A percentile compares a stretch with the other conserved stretches of the same genome.
Evolutionary conservation across 2,797 vertebrate genomes (phyloP).

Genomic region (Esox masquinongy): DNA sequence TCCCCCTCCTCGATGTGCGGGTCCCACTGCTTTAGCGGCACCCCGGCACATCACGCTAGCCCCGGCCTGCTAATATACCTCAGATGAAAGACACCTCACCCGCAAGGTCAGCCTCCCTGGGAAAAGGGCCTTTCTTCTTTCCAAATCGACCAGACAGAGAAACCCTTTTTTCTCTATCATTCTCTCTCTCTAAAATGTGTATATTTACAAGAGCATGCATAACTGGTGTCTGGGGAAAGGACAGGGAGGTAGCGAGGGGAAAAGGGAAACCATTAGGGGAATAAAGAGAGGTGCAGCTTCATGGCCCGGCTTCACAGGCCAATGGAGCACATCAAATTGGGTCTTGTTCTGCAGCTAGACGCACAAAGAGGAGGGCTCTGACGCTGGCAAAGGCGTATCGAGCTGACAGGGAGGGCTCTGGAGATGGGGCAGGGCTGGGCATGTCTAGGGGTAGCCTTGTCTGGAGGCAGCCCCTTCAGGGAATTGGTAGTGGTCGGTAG

Average conservation of each 20-base stretch:
- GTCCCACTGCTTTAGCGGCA: constrained; percentile 78
- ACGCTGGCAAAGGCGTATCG: constrained; percentile 50
- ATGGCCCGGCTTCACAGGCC: constrained; percentile 91
- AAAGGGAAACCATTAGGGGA: constrained; percentile 92
- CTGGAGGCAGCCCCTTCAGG: constrained; percentile 36
- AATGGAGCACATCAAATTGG: constrained; percentile 98
- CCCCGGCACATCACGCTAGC: constrained; percentile 67
- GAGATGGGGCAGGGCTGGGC: constrained; percentile 60
- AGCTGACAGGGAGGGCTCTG: constrained; percentile 58
- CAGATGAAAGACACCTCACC: constrained; percentile 80
- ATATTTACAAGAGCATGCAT: constrained; percentile 95
- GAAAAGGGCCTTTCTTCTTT: constrained; percentile 56
- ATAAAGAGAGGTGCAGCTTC: constrained; percentile 92
- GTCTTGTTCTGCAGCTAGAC: constrained; percentile 81
- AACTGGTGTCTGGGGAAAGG: constrained; percentile 88
- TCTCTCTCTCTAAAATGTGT: constrained; percentile 78
- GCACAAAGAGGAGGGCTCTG: constrained; percentile 35
- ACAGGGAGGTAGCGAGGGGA: constrained; percentile 76
- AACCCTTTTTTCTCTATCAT: constrained; percentile 24
- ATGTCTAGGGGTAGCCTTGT: constrained; percentile 56
- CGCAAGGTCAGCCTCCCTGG: constrained; percentile 84
- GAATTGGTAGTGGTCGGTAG: no score
- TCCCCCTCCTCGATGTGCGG: constrained; percentile 77
- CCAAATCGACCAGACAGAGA: constrained; percentile 11
- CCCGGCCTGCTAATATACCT: constrained; percentile 77